Percentiles rank a stretch among this genome's conserved stretches.
Evolutionary conservation across 2,797 vertebrate species (phyloP).

Genomic region (Urocyon cinereoargenteus): DNA sequence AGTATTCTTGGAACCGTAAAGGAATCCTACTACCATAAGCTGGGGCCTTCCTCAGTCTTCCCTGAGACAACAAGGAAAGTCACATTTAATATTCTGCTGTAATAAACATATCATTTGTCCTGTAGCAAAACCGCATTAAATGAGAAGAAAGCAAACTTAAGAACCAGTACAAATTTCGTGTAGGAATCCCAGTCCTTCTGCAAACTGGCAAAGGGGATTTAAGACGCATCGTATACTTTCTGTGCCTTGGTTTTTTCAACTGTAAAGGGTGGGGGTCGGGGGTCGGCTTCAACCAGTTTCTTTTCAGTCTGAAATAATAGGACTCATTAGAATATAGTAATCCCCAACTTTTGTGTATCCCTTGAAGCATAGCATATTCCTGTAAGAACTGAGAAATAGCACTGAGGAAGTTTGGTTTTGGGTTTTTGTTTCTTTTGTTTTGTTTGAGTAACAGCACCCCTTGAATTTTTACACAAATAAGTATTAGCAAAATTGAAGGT

Average conservation of each 20-base stretch:
- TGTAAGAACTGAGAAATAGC: not conserved
- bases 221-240: not conserved
- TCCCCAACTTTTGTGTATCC: not conserved
- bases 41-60: not conserved
- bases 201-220: not conserved
- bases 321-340: constrained; percentile 21
- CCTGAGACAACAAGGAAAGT: not conserved
- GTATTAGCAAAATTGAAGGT: not conserved
- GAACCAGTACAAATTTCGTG: not conserved
- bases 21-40: not conserved
- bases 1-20: not conserved
- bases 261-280: not conserved
- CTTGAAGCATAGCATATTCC: not conserved
- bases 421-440: not conserved
- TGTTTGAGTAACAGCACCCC: not conserved
- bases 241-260: not conserved
- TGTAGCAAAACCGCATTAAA: not conserved
- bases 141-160: constrained; percentile 11
- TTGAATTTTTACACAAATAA: not conserved
- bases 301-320: constrained; percentile 4
- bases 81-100: not conserved
- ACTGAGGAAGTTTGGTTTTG: not conserved
- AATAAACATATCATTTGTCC: not conserved
- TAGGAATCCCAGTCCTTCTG: not conserved
- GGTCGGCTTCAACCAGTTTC: not conserved